phyloP scores from a whole-genome alignment of 1,140 invertebrate genomes.

The Formica selysi region DNA sequence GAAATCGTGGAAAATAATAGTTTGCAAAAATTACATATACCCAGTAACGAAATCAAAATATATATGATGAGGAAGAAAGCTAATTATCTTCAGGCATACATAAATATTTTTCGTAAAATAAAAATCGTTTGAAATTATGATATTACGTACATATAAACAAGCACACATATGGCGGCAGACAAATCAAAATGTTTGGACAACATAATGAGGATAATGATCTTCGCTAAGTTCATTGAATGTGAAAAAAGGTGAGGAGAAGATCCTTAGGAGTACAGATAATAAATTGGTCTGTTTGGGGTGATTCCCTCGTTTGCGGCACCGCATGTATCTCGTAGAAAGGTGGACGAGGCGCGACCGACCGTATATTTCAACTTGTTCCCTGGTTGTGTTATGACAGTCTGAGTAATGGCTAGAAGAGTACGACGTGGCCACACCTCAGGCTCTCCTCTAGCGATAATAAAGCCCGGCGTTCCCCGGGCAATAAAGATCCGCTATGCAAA shows the following conservation, averaged over 20 bases:
- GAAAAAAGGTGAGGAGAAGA: slow-evolving; percentile 8
- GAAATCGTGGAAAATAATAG: neutral
- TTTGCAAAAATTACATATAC: neutral
- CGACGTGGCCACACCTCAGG: slow-evolving; percentile 56
- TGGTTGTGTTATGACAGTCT: slow-evolving; percentile 75
- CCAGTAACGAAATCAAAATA: neutral
- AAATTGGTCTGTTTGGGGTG: slow-evolving; percentile 74
- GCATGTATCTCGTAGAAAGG: slow-evolving; percentile 60
- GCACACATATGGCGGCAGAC: neutral
- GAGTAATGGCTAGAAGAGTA: slow-evolving; percentile 77
- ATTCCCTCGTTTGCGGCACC: slow-evolving; percentile 76
- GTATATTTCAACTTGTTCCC: slow-evolving; percentile 81
- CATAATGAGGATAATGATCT: slow-evolving; percentile 22
- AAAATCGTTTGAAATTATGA: neutral
- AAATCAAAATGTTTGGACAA: neutral
- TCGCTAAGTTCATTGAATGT: neutral
- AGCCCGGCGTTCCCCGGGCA: slow-evolving; percentile 72
- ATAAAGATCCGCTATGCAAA: slow-evolving; percentile 81
- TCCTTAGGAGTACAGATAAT: slow-evolving; percentile 50
- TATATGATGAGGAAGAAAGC: neutral
- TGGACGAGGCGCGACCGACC: slow-evolving; percentile 70
- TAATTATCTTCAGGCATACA: neutral
- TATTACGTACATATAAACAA: too few species aligned
- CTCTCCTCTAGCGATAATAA: slow-evolving; percentile 73
- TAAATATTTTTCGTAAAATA: slow-evolving; percentile 3